Percentiles rank a stretch among this genome's conserved stretches.
These are phyloP conservation scores for Cotesia vestalis DNA, from an alignment of 1,140 invertebrate species.

Conservation along the genomic window DNA sequence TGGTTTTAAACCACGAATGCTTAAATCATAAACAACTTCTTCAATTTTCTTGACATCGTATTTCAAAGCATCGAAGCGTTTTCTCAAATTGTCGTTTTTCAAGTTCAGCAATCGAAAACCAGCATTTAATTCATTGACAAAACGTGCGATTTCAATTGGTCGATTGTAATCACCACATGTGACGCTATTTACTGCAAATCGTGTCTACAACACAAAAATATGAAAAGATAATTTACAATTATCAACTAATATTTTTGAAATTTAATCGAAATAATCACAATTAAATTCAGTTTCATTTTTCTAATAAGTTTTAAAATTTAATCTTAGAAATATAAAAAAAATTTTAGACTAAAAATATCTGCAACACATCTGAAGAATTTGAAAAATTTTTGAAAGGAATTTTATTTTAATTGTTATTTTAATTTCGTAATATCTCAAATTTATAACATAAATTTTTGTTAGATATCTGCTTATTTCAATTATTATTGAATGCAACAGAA, in stretches of 20 bases:
- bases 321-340: too few relatives aligned
- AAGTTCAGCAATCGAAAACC: constrained; percentile 89
- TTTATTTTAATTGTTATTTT: too few relatives aligned
- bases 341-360: too few relatives aligned
- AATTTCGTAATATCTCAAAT: too few relatives aligned
- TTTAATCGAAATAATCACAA: too few relatives aligned
- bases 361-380: too few relatives aligned
- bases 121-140: constrained; percentile 86
- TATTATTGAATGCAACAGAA: constrained; percentile 18
- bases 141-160: constrained; percentile 84
- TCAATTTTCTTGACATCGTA: constrained; percentile 96
- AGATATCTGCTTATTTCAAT: too few relatives aligned
- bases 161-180: constrained; percentile 84
- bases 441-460: constrained; percentile 1
- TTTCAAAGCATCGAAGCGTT: constrained; percentile 89
- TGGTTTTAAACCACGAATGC: constrained; percentile 77
- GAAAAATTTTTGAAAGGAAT: too few relatives aligned
- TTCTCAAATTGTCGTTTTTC: constrained; percentile 89
- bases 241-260: too few relatives aligned
- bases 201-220: constrained; percentile 66
- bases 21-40: constrained; percentile 93
- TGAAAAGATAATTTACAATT: constrained; percentile 26
- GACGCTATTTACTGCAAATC: constrained; percentile 88
- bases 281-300: too few relatives aligned
- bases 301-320: too few relatives aligned